These are phyloP conservation scores for Emmelina monodactyla DNA, from an alignment of 2,888 invertebrate genomes.

Conservation along the genomic window DNA sequence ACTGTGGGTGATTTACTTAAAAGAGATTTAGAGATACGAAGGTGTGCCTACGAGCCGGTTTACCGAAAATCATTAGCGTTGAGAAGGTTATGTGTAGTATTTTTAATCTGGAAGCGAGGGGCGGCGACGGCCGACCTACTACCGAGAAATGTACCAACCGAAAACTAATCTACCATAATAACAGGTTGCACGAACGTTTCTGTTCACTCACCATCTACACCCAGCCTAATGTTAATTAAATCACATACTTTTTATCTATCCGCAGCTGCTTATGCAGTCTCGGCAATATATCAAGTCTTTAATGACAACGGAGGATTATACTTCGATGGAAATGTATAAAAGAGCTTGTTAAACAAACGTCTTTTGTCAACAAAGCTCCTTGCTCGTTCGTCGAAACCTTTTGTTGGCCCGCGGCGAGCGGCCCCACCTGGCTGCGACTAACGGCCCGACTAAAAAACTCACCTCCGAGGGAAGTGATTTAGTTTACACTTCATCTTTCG, in stretches of 20 bases:
- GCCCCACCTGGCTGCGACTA: slow-evolving; percentile 44
- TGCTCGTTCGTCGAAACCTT: slow-evolving; percentile 56
- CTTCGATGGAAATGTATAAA: slow-evolving; percentile 27
- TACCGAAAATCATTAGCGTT: slow-evolving; percentile 65
- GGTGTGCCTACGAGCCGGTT: slow-evolving; percentile 58
- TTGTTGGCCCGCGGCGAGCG: slow-evolving; percentile 47
- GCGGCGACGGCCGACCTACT: slow-evolving; percentile 58
- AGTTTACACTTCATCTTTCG: slow-evolving; percentile 61
- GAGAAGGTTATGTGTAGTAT: no score
- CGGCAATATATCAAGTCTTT: slow-evolving; percentile 52
- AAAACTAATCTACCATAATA: slow-evolving; percentile 66
- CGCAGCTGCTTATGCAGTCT: slow-evolving; percentile 34
- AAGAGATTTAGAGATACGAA: slow-evolving; percentile 52
- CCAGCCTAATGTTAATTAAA: slow-evolving; percentile 61
- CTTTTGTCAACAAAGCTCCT: slow-evolving; percentile 37
- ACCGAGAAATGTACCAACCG: slow-evolving; percentile 66
- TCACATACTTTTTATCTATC: slow-evolving; percentile 55
- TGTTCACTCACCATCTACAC: slow-evolving; percentile 55
- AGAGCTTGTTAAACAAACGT: slow-evolving; percentile 49
- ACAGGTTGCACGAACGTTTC: slow-evolving; percentile 60
- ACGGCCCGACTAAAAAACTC: slow-evolving; percentile 38
- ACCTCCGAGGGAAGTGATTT: slow-evolving; percentile 45
- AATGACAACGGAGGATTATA: slow-evolving; percentile 16
- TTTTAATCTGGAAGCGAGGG: slow-evolving; percentile 65
- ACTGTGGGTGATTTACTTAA: slow-evolving; percentile 58